Evolutionary conservation across 2,797 vertebrate species (phyloP), one percentile per base, ranked within the genome.

Genomic region (Dryobates pubescens): DNA sequence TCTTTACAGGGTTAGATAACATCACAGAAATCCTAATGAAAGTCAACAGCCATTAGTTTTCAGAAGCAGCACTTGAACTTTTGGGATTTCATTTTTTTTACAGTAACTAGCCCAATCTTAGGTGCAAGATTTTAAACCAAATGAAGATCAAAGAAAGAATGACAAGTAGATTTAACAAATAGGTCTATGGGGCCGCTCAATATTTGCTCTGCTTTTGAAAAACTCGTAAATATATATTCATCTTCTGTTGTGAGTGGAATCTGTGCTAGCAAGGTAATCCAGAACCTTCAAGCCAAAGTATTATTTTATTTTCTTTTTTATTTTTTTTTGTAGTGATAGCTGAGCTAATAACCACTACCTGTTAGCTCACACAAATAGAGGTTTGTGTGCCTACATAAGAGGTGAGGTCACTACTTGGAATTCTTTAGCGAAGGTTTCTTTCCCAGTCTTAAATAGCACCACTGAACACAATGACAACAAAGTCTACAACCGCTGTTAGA

Each of bases 31-130:
- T 96, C 96, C 96, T 92, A 93, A 96, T 93, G 84, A 97, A 96
- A 94, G 84, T 98, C 98, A 97, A 98, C 97, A 98, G 94, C 96
- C 97, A 98, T 98, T 98, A 97, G 95, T 96, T 97, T 97, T 96
- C 86, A 94, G 96, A 96, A 98, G 97, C 69, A 95, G 92, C 94
- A 97, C 98, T 98, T 98, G 97, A 98, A 97, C 96, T 97, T 97
- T 97, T 78, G 88, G 82, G 91, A 80, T 69, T 87, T 90, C n/a
- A 19, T 19, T 47, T 47, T 47, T 13, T 86, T 91, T 93, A 77
- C 88, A 54, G 59, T 85, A 92, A 93, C 89, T 93, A 54, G 93
- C 88, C 78, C 72, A 77, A 80, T 47, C 65, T 53, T 32, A 68
- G 90, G 92, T 49, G 32, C 43, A 74, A 71, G 85, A 58, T 75